These are phyloP conservation scores for Ameiurus melas DNA, from an alignment of 2,113 vertebrate genomes.

Conservation along the genomic window DNA sequence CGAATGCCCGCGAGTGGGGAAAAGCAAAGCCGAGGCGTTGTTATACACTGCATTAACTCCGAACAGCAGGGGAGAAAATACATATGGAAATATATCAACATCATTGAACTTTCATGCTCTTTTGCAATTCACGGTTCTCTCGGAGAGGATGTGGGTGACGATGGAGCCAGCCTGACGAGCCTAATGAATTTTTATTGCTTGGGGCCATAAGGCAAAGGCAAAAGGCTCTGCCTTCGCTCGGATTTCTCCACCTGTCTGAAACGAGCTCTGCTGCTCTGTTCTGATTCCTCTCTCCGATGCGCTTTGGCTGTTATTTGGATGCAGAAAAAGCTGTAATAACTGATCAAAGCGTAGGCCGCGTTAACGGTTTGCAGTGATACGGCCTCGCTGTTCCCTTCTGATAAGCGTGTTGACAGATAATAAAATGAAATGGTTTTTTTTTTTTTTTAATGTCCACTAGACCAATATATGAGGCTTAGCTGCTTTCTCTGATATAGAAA, in stretches of 20 bases:
- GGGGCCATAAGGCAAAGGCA: constrained; percentile 9
- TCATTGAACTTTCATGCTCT: constrained; percentile 69
- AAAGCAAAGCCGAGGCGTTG: neutral
- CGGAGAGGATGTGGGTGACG: constrained; percentile 49
- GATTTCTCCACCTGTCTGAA: constrained; percentile 20
- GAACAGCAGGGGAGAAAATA: constrained; percentile 40
- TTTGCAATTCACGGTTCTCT: constrained; percentile 56
- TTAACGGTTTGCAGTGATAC: neutral
- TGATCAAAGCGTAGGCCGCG: neutral
- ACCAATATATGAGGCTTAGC: neutral
- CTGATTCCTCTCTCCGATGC: neutral
- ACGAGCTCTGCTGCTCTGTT: neutral
- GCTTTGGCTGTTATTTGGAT: neutral
- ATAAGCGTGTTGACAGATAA: neutral
- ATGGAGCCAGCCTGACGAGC: constrained; percentile 44
- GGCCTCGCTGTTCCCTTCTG: neutral
- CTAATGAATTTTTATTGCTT: constrained; percentile 61
- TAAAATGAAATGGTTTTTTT: neutral
- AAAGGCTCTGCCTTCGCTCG: constrained; percentile 8
- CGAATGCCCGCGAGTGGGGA: neutral
- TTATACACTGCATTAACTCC: constrained; percentile 9
- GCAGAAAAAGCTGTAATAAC: neutral
- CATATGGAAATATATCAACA: constrained; percentile 53
- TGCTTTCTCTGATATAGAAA: neutral
- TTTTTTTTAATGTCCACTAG: neutral